phyloP scores from a whole-genome alignment of 2,113 vertebrate genomes.

The Galeopterus variegatus region DNA sequence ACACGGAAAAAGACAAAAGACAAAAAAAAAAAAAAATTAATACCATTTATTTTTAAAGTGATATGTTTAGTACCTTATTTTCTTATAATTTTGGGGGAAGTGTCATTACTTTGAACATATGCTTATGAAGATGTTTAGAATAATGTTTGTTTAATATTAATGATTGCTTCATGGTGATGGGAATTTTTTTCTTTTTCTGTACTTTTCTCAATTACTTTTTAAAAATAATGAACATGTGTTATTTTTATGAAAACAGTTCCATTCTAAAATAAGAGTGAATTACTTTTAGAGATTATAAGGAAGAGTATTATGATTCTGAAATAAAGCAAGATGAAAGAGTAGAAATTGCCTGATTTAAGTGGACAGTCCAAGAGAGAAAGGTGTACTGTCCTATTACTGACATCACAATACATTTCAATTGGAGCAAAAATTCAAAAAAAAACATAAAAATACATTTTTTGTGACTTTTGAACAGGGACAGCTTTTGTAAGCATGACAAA shows the following conservation, averaged over 20 bases:
- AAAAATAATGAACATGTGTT: background rate
- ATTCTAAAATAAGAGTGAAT: constrained; percentile 56
- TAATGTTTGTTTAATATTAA: constrained; percentile 46
- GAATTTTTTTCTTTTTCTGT: background rate
- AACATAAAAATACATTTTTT: background rate
- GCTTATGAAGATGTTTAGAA: constrained; percentile 4
- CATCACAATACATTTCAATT: background rate
- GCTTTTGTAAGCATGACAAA: constrained; percentile 21
- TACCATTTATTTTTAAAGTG: constrained; percentile 25
- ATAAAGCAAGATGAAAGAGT: constrained; percentile 27
- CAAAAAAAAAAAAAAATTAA: background rate
- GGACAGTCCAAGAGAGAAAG: constrained; percentile 7
- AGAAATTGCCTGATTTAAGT: constrained; percentile 57
- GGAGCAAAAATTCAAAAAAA: background rate
- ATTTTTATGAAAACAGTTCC: constrained; percentile 62
- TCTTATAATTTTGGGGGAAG: background rate
- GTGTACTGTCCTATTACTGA: background rate
- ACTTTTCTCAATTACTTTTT: background rate
- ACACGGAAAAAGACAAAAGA: no score
- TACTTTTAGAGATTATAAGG: constrained; percentile 51
- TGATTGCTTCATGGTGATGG: background rate
- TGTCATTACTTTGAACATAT: constrained; percentile 14
- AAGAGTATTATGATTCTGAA: constrained; percentile 13
- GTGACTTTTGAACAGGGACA: background rate
- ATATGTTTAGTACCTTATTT: constrained; percentile 4